phyloP scores from a whole-genome alignment of 2,888 invertebrate genomes.

The Drosophila infuscata region DNA sequence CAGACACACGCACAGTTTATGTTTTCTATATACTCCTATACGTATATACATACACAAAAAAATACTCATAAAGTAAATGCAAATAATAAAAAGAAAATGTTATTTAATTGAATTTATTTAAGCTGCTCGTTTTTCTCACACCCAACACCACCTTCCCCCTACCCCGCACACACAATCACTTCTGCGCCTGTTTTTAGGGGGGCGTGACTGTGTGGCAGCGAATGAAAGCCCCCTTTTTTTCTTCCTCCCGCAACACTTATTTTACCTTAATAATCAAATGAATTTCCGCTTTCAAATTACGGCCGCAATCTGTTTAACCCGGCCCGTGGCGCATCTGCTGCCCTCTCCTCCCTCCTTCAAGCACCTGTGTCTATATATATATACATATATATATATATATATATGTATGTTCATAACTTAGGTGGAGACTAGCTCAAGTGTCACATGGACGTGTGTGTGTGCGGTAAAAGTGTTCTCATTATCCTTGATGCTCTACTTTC shows the following conservation, averaged over 20 bases:
- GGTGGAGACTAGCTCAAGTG: conserved; percentile 56
- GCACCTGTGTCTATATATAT: conserved; percentile 50
- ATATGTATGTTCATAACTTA: conserved; percentile 39
- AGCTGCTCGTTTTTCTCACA: conserved; percentile 67
- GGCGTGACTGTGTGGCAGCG: conserved; percentile 8
- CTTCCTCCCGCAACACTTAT: conserved; percentile 58
- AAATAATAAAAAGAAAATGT: conserved; percentile 80
- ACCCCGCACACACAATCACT: neutral
- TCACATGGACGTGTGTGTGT: conserved; percentile 34
- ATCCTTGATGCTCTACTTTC: conserved; percentile 76
- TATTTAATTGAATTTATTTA: conserved; percentile 81
- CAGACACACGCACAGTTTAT: conserved; percentile 14
- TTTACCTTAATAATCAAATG: conserved; percentile 79
- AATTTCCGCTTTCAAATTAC: conserved; percentile 79
- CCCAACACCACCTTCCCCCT: neutral
- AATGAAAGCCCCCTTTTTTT: neutral
- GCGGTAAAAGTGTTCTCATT: conserved; percentile 72
- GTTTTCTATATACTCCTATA: conserved; percentile 41
- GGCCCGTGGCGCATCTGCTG: conserved; percentile 38
- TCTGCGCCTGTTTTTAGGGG: conserved; percentile 6
- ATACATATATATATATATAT: neutral
- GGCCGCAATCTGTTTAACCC: conserved; percentile 79
- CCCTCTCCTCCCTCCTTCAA: neutral
- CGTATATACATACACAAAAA: conserved; percentile 32
- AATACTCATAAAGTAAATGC: conserved; percentile 70